Base-by-base conservation (phyloP, 2,113 vertebrate species). In the Coptodon rendalli region DNA sequence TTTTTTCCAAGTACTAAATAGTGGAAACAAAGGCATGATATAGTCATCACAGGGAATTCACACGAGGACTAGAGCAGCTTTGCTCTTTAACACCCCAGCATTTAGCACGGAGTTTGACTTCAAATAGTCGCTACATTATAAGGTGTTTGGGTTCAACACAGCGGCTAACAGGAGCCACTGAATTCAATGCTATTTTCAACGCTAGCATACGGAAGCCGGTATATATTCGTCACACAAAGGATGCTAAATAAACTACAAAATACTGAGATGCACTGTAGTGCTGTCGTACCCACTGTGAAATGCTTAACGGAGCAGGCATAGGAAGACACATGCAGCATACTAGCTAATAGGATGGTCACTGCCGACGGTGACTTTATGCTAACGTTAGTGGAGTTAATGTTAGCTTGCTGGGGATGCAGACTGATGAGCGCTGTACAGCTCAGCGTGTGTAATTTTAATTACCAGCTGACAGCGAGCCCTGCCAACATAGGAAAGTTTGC, bases 401-500 rank as follows among this genome's bases (percentile, higher is more conserved):
- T 89, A 94, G 93, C 92, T 54, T 59, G 83, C 36, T 12, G 63
- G 76, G 63, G 83, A 86, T 40, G 43, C 27, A 83, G 79, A 82
- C 38, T n/a, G 57, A 29, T 48, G 80, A 81, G 57, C 9, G 84
- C 22, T 56, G 13, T 71, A 43, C 54, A 19, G 52, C 61, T 50
- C 79, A 34, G 24, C 34, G 27, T 43, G 52, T 9, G 19, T 48
- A 16, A 53, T 79, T 86, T 66, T 71, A 71, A 83, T 90, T 59
- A 54, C 61, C 61, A 76, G 79, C 53, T 90, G 88, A 90, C 86
- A 85, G 91, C 78, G 63, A 73, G 86, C 68, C 85, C 31, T 81
- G 86, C 43, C 87, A 94, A 86, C 93, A 91, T 87, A 91, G 80
- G 93, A 94, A 95, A 96, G 90, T 96, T 96, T 94, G 93, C 92